Evolutionary conservation across 1,140 invertebrate genomes (phyloP).

Genomic region (Tenebrio molitor): DNA sequence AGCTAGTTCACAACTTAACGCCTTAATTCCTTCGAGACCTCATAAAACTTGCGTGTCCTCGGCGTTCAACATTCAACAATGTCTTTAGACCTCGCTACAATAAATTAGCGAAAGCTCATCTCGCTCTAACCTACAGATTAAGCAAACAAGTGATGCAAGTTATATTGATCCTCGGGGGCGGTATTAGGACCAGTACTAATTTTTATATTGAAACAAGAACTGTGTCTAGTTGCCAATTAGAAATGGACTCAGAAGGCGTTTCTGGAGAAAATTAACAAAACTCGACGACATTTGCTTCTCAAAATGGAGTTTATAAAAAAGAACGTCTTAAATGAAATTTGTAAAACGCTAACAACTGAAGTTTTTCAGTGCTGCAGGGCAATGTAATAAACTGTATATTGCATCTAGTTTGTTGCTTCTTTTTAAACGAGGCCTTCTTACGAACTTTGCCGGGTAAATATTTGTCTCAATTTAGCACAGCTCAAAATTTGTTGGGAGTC

Average conservation of each 20-base stretch:
- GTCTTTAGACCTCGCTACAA: neutral
- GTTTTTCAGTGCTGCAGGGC: neutral
- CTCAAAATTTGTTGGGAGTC: neutral
- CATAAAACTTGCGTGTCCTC: conserved; percentile 10
- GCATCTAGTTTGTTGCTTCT: neutral
- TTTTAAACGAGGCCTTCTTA: neutral
- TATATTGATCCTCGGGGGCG: neutral
- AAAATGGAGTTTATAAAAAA: neutral
- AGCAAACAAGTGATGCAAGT: neutral
- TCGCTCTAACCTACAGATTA: neutral
- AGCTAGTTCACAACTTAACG: neutral
- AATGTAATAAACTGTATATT: neutral
- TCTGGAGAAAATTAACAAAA: too few relatives aligned
- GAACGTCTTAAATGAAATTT: neutral
- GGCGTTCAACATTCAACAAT: neutral
- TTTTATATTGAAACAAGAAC: too few relatives aligned
- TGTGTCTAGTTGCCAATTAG: too few relatives aligned
- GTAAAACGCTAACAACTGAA: neutral
- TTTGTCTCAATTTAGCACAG: neutral
- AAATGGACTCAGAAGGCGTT: too few relatives aligned
- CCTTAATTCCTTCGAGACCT: conserved; percentile 15
- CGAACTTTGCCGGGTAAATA: neutral
- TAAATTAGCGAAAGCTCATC: conserved; percentile 8
- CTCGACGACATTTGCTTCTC: too few relatives aligned
- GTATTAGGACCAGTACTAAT: neutral